These are phyloP conservation scores for Bradynema listronoti DNA, from an alignment of 1,140 invertebrate genomes.

Conservation along the genomic window DNA sequence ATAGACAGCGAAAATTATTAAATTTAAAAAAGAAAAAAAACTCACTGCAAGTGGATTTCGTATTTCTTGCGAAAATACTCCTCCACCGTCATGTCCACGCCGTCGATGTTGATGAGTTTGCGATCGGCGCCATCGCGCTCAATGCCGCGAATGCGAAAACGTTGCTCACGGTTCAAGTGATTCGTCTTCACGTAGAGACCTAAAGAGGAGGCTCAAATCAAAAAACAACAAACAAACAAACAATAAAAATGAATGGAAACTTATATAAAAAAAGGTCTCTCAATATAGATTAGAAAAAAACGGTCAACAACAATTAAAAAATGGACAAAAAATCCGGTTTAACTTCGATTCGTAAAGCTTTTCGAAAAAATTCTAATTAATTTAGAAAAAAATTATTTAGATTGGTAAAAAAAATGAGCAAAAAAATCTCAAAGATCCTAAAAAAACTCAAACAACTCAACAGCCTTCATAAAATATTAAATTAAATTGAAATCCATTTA, in stretches of 20 bases:
- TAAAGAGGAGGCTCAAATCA: neutral
- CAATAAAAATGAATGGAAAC: too few relatives aligned
- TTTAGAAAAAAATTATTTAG: too few relatives aligned
- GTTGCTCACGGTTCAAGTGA: conserved; percentile 1
- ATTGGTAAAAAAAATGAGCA: too few relatives aligned
- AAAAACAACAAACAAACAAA: neutral
- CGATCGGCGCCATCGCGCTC: conserved; percentile 4
- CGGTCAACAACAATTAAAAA: too few relatives aligned
- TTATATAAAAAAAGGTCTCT: too few relatives aligned
- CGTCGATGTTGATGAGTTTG: conserved; percentile 8
- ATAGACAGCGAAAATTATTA: too few relatives aligned
- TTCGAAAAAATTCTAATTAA: too few relatives aligned
- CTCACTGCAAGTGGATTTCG: neutral
- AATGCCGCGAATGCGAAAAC: neutral
- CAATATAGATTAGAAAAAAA: too few relatives aligned
- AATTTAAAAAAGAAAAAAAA: conserved; percentile 5
- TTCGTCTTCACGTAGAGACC: conserved; percentile 8
- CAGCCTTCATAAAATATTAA: too few relatives aligned
- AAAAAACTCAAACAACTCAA: neutral
- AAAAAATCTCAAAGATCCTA: neutral
- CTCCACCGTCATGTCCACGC: conserved; percentile 1
- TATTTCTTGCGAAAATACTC: conserved; percentile 16
- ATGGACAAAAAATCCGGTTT: too few relatives aligned
- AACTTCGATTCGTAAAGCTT: too few relatives aligned
- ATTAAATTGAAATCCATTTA: too few relatives aligned